These are phyloP conservation scores for Pseudochirops cupreus DNA, from an alignment of 2,797 vertebrate genomes.

Conservation along the genomic window DNA sequence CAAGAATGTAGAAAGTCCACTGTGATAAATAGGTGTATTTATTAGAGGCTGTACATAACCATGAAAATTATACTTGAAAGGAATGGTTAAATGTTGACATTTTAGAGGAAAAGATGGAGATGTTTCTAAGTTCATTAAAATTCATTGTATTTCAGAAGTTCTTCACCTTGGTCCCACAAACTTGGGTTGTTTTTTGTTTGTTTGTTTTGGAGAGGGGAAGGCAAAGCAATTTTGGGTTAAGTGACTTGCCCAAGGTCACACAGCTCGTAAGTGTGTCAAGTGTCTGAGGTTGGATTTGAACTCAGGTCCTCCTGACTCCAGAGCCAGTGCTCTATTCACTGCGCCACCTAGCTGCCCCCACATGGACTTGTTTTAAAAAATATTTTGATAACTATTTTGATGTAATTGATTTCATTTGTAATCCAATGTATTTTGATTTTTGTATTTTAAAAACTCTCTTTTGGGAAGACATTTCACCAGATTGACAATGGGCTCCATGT, in stretches of 20 bases:
- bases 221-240: too few species aligned
- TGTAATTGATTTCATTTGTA: not conserved
- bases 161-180: not conserved
- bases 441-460: not conserved
- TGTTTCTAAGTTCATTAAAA: slow-evolving; percentile 36
- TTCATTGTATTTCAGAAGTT: slow-evolving; percentile 6
- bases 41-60: slow-evolving; percentile 8
- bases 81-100: not conserved
- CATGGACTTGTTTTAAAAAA: not conserved
- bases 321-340: too few species aligned
- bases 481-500: not conserved
- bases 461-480: not conserved
- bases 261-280: too few species aligned
- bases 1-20: not conserved
- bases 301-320: too few species aligned
- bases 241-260: too few species aligned
- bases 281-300: too few species aligned
- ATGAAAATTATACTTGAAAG: slow-evolving; percentile 12
- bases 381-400: not conserved
- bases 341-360: too few species aligned
- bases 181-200: not conserved
- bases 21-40: slow-evolving; percentile 34
- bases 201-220: too few species aligned
- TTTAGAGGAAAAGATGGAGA: not conserved
- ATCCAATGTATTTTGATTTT: not conserved